Evolutionary conservation across 2,888 invertebrate genomes (phyloP).

Genomic region (Phyllotreta striolata): DNA sequence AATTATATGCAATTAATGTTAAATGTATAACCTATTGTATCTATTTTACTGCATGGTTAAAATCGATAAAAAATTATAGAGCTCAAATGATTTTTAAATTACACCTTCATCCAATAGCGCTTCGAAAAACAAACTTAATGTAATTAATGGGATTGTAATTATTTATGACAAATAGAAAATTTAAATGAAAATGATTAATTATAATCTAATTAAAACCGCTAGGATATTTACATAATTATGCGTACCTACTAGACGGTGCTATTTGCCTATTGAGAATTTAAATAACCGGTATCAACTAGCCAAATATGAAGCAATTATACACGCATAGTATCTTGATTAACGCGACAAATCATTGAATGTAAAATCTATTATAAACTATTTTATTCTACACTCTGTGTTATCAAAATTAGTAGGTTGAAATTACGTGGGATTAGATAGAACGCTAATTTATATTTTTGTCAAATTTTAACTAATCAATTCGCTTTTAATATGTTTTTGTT

Average conservation of each 20-base stretch:
- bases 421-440: constrained; percentile 3
- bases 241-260: constrained; percentile 2
- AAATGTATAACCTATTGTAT: too few relatives aligned
- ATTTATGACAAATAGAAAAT: constrained; percentile 7
- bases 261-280: constrained; percentile 4
- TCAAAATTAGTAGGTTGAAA: constrained; percentile 9
- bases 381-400: background rate
- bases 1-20: too few relatives aligned
- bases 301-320: constrained; percentile 7
- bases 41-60: too few relatives aligned
- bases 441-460: background rate
- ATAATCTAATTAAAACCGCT: constrained; percentile 1
- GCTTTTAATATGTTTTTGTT: too few relatives aligned
- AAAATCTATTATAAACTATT: constrained; percentile 5
- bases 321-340: constrained; percentile 5
- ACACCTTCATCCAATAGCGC: too few relatives aligned
- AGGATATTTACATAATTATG: constrained; percentile 7
- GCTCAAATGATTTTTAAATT: too few relatives aligned
- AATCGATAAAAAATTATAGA: too few relatives aligned
- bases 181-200: constrained; percentile 7
- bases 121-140: too few relatives aligned
- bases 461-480: background rate
- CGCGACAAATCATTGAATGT: constrained; percentile 5
- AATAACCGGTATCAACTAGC: constrained; percentile 14
- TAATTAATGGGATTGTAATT: constrained; percentile 4